A percentile compares a stretch with the other conserved stretches of the same genome.
Conservation (phyloP, 1,140 invertebrate genomes). For the Streblospio benedicti region DNA sequence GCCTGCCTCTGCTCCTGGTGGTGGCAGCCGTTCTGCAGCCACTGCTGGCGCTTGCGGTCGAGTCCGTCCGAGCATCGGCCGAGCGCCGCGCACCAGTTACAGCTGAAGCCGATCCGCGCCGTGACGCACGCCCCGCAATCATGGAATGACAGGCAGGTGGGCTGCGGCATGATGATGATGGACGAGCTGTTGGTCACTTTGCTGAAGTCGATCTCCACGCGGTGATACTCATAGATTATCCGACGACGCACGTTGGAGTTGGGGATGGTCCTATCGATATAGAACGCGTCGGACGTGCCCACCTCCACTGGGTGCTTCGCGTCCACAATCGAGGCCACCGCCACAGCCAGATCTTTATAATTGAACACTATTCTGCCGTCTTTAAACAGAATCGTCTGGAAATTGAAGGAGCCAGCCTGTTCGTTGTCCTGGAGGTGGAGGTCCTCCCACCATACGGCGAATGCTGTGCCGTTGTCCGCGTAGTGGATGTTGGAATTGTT, state of each 20-base stretch:
- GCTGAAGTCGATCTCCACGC: slow-evolving; percentile 61
- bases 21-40: slow-evolving; percentile 71
- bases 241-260: not conserved
- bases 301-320: slow-evolving; percentile 66
- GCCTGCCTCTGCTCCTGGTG: too few relatives aligned
- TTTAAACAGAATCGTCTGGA: slow-evolving; percentile 4
- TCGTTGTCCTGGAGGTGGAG: slow-evolving; percentile 68
- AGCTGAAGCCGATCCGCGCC: slow-evolving; percentile 38
- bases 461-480: slow-evolving; percentile 15
- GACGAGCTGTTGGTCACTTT: slow-evolving; percentile 62
- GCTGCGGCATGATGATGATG: slow-evolving; percentile 70
- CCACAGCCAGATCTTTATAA: slow-evolving; percentile 11
- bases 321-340: not conserved
- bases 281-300: slow-evolving; percentile 94
- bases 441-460: slow-evolving; percentile 78
- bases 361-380: slow-evolving; percentile 8
- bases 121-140: slow-evolving; percentile 55
- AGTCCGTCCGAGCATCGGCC: slow-evolving; percentile 77
- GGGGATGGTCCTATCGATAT: slow-evolving; percentile 62
- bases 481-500: slow-evolving; percentile 57
- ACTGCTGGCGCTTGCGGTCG: slow-evolving; percentile 79
- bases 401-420: slow-evolving; percentile 2
- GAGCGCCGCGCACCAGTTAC: slow-evolving; percentile 77
- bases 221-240: slow-evolving; percentile 90
- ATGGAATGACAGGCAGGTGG: slow-evolving; percentile 50